Percentiles rank a stretch among this genome's conserved stretches.
phyloP scores from a whole-genome alignment of 1,140 invertebrate species.

The Dendrolimus kikuchii region DNA sequence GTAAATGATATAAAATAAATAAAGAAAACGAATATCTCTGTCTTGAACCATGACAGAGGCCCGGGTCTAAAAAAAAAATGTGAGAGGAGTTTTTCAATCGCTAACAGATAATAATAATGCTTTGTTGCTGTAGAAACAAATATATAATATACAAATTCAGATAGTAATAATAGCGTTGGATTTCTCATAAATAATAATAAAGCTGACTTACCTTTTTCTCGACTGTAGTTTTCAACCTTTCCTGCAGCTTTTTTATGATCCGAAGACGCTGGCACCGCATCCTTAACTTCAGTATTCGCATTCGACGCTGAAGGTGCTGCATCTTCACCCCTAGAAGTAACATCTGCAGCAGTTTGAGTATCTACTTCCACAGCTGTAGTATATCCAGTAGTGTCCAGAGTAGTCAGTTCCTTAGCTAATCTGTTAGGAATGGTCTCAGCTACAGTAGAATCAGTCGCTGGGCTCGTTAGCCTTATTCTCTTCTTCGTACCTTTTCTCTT shows the following conservation, averaged over 20 bases:
- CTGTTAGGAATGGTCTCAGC: slow-evolving; percentile 17
- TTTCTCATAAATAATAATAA: too few relatives aligned
- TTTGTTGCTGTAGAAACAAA: too few relatives aligned
- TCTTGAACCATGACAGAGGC: too few relatives aligned
- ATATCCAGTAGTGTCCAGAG: slow-evolving; percentile 8
- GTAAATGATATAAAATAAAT: too few relatives aligned
- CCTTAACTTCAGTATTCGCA: slow-evolving; percentile 9
- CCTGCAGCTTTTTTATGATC: slow-evolving; percentile 33
- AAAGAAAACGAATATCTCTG: too few relatives aligned
- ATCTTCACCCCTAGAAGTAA: neutral
- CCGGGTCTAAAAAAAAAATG: too few relatives aligned
- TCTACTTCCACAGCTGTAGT: slow-evolving; percentile 6
- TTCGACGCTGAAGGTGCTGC: neutral
- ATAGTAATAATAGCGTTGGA: too few relatives aligned
- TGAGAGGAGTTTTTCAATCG: too few relatives aligned
- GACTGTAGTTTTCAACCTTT: slow-evolving; percentile 29
- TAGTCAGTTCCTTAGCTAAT: slow-evolving; percentile 8
- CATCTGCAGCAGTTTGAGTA: neutral
- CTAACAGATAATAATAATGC: too few relatives aligned
- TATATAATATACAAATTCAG: too few relatives aligned
- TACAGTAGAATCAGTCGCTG: slow-evolving; percentile 22
- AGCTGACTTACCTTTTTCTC: slow-evolving; percentile 35
- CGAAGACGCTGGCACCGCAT: slow-evolving; percentile 34
- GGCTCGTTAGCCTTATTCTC: slow-evolving; percentile 21
- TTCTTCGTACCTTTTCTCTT: slow-evolving; percentile 32